Evolutionary conservation across 1,140 invertebrate species (phyloP), one percentile per base, ranked within the genome.

Genomic region (Vollenhovia emeryi): DNA sequence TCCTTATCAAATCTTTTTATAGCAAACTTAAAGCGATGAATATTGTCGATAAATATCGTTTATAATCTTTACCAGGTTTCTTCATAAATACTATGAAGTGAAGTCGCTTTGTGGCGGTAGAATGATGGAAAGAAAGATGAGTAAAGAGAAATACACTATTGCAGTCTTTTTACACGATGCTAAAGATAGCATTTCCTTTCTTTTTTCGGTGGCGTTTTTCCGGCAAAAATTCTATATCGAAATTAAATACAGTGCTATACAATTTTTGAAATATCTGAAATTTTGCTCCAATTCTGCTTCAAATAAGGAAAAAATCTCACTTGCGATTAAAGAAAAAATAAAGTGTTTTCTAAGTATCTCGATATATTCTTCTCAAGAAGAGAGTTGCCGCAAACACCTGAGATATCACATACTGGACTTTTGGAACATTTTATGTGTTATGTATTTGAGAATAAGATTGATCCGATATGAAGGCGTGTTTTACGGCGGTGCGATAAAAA

Each of bases 181-280:
- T 91, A 93, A 93, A 93, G 90, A 94, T 94, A 94, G 93, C 91
- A 92, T 91, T 94, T 93, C 92, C 92, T 94, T 92, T 90, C 92
- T 92, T 76, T 86, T 91, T 84, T 87, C 60, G 71, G 45, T 88
- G 83, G 74, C 85, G 87, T 88, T 92, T 93, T 92, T 90, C 88
- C 73, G 87, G 84, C 84, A 85, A 84, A 59, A 86, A 86, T 62
- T 52, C 74, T 92, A 92, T 86, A 84, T 64, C 85, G 80, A 55
- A 84, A 88, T 76, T 62, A 66, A 52, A 85, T 83, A 76, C 57
- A 73, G 79, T 78, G 85, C 82, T 15, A 7, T 40, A n/a, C n/a
- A 69, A 43, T 55, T 48, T 7, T 15, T 7, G 3, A 64, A 21
- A 64, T 64, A 64, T 40, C 9, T 11, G n/a, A n/a, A 36, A 7